These are phyloP conservation scores for Epinotia bilunana DNA, from an alignment of 2,888 invertebrate species.

Conservation along the genomic window DNA sequence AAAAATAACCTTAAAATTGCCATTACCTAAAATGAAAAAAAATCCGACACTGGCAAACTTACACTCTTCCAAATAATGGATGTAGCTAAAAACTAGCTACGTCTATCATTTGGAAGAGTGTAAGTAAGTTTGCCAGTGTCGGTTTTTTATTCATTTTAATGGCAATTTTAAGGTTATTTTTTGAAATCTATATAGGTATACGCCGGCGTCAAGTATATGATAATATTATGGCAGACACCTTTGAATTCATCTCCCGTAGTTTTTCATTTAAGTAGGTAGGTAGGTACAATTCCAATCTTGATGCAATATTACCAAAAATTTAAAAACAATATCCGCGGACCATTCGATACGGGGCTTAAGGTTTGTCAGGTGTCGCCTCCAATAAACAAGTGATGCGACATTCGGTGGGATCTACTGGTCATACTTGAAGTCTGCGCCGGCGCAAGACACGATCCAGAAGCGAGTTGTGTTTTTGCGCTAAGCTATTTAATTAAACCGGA, in stretches of 20 bases:
- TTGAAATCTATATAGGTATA: no score
- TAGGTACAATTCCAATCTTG: neutral
- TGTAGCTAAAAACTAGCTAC: no score
- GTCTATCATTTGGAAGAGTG: no score
- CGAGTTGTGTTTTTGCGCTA: neutral
- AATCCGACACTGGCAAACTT: no score
- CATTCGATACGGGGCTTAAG: constrained; percentile 32
- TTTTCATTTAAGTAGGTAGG: neutral
- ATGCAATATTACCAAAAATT: neutral
- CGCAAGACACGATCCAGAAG: constrained; percentile 5
- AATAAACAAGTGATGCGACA: constrained; percentile 48
- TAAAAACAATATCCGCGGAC: neutral
- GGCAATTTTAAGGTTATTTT: no score
- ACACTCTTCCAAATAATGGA: no score
- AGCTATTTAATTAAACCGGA: no score
- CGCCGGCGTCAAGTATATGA: neutral
- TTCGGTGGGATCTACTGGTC: constrained; percentile 52
- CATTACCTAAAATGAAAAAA: no score
- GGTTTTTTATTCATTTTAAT: no score
- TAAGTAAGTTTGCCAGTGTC: no score
- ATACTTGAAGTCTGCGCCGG: constrained; percentile 45
- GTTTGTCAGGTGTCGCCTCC: constrained; percentile 42
- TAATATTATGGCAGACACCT: neutral
- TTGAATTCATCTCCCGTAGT: neutral
- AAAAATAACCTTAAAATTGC: no score